These are phyloP conservation scores for Danio choprae DNA, from an alignment of 2,797 vertebrate species.

Conservation along the genomic window DNA sequence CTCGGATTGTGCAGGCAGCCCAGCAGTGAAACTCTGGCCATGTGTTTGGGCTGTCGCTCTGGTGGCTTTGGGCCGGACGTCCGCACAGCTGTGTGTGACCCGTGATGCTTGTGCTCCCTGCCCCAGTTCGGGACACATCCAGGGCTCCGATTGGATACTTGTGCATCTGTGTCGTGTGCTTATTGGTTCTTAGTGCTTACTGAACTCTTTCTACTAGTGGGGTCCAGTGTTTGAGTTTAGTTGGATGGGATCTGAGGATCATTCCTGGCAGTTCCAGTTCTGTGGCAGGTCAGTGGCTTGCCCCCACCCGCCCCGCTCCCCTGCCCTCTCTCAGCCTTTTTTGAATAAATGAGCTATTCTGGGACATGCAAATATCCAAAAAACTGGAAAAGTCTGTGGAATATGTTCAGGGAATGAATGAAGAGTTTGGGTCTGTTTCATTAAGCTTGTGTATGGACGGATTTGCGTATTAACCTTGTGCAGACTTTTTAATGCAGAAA, in stretches of 20 bases:
- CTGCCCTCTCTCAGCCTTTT: conserved; percentile 11
- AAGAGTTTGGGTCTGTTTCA: background rate
- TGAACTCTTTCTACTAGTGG: conserved; percentile 24
- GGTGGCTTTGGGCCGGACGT: conserved; percentile 45
- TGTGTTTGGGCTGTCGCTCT: conserved; percentile 39
- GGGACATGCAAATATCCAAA: conserved; percentile 25
- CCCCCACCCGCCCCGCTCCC: background rate
- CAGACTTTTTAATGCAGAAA: background rate
- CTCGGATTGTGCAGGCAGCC: conserved; percentile 8
- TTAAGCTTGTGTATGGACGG: background rate
- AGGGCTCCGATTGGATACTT: conserved; percentile 26
- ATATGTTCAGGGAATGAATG: background rate
- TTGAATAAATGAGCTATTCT: conserved; percentile 39
- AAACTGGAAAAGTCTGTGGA: conserved; percentile 1
- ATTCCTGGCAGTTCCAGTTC: conserved; percentile 43
- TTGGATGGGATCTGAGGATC: conserved; percentile 29
- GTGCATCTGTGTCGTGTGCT: conserved; percentile 6
- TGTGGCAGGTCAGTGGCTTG: conserved; percentile 32
- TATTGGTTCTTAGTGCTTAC: conserved; percentile 34
- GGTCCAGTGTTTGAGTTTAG: conserved; percentile 45
- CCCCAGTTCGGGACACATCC: conserved; percentile 38
- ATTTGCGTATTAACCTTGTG: conserved; percentile 1
- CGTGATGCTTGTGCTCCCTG: conserved; percentile 16
- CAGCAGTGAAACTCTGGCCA: conserved; percentile 31
- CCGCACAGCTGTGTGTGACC: conserved; percentile 39